These are phyloP conservation scores for Ophioninae sp. DNA, from an alignment of 2,888 invertebrate species.

Conservation along the genomic window DNA sequence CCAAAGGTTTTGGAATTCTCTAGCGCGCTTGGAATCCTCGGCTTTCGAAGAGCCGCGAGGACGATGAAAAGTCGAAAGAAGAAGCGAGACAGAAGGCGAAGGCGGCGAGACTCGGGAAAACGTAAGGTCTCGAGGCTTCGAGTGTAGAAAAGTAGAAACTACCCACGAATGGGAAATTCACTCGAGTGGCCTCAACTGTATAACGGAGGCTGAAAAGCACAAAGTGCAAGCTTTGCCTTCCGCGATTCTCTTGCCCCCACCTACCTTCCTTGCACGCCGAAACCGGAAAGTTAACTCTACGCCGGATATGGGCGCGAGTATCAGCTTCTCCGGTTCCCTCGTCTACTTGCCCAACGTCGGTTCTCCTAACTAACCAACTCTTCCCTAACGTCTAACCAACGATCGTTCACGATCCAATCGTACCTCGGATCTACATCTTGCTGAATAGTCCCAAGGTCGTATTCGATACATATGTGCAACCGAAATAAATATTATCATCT, in stretches of 20 bases:
- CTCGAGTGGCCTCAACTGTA: constrained; percentile 58
- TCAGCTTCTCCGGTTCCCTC: constrained; percentile 18
- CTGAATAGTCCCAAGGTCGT: not conserved
- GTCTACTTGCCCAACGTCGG: constrained; percentile 5
- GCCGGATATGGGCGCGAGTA: constrained; percentile 37
- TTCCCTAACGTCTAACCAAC: constrained; percentile 35
- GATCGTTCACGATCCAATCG: not conserved
- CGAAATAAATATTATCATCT: not conserved
- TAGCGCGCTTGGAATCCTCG: constrained; percentile 42
- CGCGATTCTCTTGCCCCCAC: constrained; percentile 21
- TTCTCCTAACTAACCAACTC: constrained; percentile 20
- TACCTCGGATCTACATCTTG: constrained; percentile 3
- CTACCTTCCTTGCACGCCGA: constrained; percentile 23
- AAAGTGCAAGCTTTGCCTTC: constrained; percentile 49
- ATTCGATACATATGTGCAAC: not conserved
- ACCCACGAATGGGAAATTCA: constrained; percentile 63
- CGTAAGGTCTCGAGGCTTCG: constrained; percentile 41
- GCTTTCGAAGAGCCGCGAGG: constrained; percentile 36
- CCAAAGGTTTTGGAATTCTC: constrained; percentile 36
- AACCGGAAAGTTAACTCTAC: constrained; percentile 57
- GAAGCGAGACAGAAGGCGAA: constrained; percentile 35
- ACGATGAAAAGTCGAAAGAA: constrained; percentile 41
- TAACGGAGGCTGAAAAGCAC: constrained; percentile 54
- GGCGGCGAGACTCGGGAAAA: not conserved
- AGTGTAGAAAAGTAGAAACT: constrained; percentile 30